A percentile compares a stretch with the other conserved stretches of the same genome.
phyloP scores from a whole-genome alignment of 2,888 invertebrate genomes.

The Octonoba sinensis region DNA sequence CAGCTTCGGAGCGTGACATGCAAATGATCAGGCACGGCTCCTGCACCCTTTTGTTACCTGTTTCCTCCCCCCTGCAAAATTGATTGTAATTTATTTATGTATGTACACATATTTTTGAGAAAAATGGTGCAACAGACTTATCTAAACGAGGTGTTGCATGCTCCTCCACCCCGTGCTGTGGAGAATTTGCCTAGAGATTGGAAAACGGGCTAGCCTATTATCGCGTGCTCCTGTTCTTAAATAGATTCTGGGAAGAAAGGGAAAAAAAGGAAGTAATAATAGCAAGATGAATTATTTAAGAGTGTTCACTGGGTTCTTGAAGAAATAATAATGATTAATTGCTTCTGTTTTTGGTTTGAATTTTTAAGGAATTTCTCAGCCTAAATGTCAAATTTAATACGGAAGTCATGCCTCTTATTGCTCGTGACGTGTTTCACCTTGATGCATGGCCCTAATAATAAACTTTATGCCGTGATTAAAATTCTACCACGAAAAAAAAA shows the following conservation, averaged over 20 bases:
- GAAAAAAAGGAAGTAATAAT: conserved; percentile 11
- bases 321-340: too few species aligned
- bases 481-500: too few species aligned
- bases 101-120: conserved; percentile 30
- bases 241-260: conserved; percentile 1
- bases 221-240: conserved; percentile 10
- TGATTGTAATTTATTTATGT: conserved; percentile 53
- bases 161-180: neutral
- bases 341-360: too few species aligned
- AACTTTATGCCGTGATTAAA: too few species aligned
- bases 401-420: too few species aligned
- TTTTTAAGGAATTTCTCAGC: conserved; percentile 8
- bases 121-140: conserved; percentile 15
- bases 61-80: conserved; percentile 14
- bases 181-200: neutral
- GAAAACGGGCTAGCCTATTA: neutral
- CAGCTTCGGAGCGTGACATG: conserved; percentile 32
- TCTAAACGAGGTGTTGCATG: neutral
- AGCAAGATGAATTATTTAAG: neutral
- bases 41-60: conserved; percentile 10
- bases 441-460: too few species aligned
- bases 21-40: conserved; percentile 20
- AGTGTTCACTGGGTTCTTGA: too few species aligned
- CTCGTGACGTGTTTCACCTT: too few species aligned
- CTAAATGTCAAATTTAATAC: conserved; percentile 22